These are phyloP conservation scores for Ammodytes dubius DNA, from an alignment of 2,113 vertebrate species.

Conservation along the genomic window DNA sequence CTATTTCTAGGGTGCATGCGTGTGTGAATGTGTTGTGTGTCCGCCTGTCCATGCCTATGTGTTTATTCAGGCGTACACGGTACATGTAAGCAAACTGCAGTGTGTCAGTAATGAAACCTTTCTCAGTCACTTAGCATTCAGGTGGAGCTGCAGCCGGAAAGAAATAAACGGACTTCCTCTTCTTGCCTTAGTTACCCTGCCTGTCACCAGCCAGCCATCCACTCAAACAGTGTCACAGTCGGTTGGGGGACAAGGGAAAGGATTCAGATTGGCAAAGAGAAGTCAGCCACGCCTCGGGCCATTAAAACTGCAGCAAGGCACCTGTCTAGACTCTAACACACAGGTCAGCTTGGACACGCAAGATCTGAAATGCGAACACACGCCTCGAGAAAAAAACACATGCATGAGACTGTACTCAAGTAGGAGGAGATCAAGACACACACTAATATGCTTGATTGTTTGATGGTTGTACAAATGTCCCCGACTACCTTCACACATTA, in stretches of 20 bases:
- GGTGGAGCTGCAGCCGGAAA: constrained; percentile 41
- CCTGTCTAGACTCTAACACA: constrained; percentile 37
- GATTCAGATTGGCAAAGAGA: constrained; percentile 56
- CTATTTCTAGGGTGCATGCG: neutral
- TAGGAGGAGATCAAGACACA: neutral
- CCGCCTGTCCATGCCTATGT: neutral
- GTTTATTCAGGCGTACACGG: constrained; percentile 29
- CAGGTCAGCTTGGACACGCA: neutral
- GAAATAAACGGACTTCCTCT: constrained; percentile 57
- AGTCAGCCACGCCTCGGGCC: constrained; percentile 40
- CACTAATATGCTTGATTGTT: constrained; percentile 74
- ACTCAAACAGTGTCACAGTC: constrained; percentile 52
- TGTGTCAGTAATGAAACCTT: constrained; percentile 22
- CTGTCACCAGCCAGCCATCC: constrained; percentile 49
- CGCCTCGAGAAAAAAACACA: neutral
- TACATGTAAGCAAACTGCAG: constrained; percentile 44
- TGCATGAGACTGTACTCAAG: neutral
- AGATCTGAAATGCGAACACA: neutral
- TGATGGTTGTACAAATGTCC: constrained; percentile 26
- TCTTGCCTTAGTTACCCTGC: constrained; percentile 48
- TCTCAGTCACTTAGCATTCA: constrained; percentile 59
- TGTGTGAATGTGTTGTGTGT: neutral
- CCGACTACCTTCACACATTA: constrained; percentile 49
- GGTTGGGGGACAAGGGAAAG: constrained; percentile 30
- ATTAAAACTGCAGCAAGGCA: constrained; percentile 58